Evolutionary conservation across 2,113 vertebrate genomes (phyloP).

Genomic region (Albula goreensis): DNA sequence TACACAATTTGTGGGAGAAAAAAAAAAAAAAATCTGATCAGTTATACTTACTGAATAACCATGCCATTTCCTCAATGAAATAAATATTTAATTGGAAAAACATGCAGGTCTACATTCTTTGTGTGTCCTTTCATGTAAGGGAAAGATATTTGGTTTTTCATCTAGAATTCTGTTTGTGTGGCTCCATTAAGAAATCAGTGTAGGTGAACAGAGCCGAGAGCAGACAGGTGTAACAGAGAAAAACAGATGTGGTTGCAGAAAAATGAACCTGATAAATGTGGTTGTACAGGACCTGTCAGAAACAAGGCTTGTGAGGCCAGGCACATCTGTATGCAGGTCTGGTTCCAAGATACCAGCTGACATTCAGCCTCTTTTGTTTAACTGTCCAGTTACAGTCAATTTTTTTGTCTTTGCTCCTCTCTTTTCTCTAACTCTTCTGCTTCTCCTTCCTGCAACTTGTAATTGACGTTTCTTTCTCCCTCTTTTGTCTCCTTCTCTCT

Average conservation of each 20-base stretch:
- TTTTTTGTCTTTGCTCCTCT: background rate
- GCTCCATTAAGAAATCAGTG: background rate
- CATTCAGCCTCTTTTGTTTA: slow-evolving; percentile 8
- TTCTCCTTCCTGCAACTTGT: slow-evolving; percentile 1
- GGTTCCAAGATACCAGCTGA: slow-evolving; percentile 8
- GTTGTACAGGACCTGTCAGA: background rate
- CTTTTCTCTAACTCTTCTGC: background rate
- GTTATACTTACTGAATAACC: background rate
- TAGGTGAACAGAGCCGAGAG: background rate
- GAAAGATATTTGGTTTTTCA: background rate
- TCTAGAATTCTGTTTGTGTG: background rate
- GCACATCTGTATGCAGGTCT: background rate
- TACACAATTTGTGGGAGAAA: background rate
- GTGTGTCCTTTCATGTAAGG: background rate
- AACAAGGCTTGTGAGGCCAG: background rate
- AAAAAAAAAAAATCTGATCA: background rate
- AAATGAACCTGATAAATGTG: background rate
- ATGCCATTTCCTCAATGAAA: background rate
- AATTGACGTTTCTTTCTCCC: background rate
- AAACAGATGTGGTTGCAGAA: background rate
- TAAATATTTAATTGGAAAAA: background rate
- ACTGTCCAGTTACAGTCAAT: background rate
- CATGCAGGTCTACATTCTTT: background rate
- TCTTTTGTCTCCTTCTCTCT: slow-evolving; percentile 1
- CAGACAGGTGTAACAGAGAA: background rate